Conservation (phyloP, 1,140 invertebrate genomes). For the Drosophila asahinai region DNA sequence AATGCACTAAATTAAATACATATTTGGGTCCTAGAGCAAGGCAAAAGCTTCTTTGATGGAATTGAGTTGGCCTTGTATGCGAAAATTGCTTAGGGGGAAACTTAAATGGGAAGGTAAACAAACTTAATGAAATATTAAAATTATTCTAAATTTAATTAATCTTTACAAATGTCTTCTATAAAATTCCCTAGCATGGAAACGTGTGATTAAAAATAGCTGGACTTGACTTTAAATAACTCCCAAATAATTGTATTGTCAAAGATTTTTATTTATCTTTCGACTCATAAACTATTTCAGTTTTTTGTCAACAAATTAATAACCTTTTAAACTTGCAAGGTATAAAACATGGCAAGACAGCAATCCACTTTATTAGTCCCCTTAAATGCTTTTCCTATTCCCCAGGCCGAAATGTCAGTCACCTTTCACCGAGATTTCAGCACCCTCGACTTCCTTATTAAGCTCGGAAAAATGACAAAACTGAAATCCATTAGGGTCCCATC, state of each 20-base stretch:
- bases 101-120: background rate
- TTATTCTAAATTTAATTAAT: background rate
- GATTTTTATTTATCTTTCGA: background rate
- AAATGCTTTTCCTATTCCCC: background rate
- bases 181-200: background rate
- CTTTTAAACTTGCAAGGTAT: too few species aligned
- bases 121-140: background rate
- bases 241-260: background rate
- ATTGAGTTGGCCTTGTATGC: background rate
- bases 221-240: background rate
- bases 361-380: background rate
- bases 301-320: background rate
- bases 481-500: slow-evolving; percentile 33
- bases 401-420: background rate
- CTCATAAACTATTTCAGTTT: background rate
- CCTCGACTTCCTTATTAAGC: slow-evolving; percentile 8
- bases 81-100: background rate
- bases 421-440: slow-evolving; percentile 9
- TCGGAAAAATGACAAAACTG: slow-evolving; percentile 28
- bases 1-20: slow-evolving; percentile 7
- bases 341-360: background rate
- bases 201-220: background rate
- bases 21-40: background rate
- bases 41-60: background rate
- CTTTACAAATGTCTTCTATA: too few species aligned